A percentile compares a stretch with the other conserved stretches of the same genome.
These are phyloP conservation scores for Patella caerulea DNA, from an alignment of 2,888 invertebrate species.

Conservation along the genomic window DNA sequence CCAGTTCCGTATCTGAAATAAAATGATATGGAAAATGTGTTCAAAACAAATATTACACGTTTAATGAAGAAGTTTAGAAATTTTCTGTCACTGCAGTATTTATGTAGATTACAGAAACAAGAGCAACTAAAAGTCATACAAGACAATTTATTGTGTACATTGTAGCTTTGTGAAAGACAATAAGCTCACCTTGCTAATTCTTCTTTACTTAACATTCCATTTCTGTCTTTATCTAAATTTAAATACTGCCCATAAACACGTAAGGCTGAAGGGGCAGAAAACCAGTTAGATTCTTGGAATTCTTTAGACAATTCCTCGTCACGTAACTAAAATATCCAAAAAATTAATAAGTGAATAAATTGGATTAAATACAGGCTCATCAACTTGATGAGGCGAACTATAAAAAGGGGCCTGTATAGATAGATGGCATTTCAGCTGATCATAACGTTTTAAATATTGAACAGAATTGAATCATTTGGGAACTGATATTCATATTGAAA, in stretches of 20 bases:
- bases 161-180: no score
- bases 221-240: slow-evolving; percentile 92
- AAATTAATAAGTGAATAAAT: not conserved
- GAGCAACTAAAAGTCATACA: not conserved
- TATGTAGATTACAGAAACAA: not conserved
- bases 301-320: slow-evolving; percentile 89
- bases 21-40: not conserved
- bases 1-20: slow-evolving; percentile 86
- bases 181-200: slow-evolving; percentile 84
- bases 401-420: no score
- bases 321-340: slow-evolving; percentile 76
- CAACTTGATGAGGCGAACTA: no score
- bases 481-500: no score
- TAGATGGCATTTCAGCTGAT: no score
- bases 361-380: no score
- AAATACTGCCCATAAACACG: slow-evolving; percentile 94
- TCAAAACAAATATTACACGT: no score
- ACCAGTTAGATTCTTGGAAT: slow-evolving; percentile 80
- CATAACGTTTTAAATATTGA: no score
- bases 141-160: not conserved
- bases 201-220: slow-evolving; percentile 91
- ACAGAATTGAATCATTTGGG: no score
- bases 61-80: not conserved
- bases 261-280: slow-evolving; percentile 77
- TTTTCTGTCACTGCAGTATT: not conserved